Percentiles rank a stretch among this genome's conserved stretches.
These are phyloP conservation scores for Xiphophorus maculatus DNA, from an alignment of 2,113 vertebrate species.

Conservation along the genomic window DNA sequence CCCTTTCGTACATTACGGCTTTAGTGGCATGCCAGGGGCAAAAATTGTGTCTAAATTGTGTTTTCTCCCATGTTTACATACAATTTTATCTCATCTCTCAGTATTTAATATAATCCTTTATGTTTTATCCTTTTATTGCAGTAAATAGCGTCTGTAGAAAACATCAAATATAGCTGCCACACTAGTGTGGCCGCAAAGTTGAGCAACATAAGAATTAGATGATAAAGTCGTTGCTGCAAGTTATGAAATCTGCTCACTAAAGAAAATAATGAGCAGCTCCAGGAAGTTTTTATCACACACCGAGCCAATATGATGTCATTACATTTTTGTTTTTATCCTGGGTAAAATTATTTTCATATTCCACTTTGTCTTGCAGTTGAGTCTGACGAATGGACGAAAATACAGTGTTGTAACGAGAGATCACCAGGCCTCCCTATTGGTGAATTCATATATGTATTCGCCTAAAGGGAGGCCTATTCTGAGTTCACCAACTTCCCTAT, in stretches of 20 bases:
- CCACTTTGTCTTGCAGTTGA: background rate
- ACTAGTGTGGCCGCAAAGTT: background rate
- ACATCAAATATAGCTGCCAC: background rate
- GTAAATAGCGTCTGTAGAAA: background rate
- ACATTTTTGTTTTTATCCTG: background rate
- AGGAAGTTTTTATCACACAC: background rate
- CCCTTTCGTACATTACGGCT: background rate
- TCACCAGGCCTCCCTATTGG: too few relatives aligned
- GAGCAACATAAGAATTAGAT: background rate
- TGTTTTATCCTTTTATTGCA: background rate
- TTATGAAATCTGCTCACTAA: background rate
- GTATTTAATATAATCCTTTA: background rate
- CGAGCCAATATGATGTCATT: background rate
- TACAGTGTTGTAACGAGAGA: too few relatives aligned
- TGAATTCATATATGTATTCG: too few relatives aligned
- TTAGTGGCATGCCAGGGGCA: background rate
- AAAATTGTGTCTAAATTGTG: background rate
- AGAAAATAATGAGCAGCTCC: background rate
- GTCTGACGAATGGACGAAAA: background rate
- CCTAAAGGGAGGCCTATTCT: background rate
- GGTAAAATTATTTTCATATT: background rate
- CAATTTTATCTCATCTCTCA: background rate
- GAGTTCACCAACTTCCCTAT: background rate
- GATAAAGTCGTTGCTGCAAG: background rate
- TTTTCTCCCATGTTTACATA: background rate